Evolutionary conservation across 53 echinoderm and acorn worm species (phyloP), one percentile per base, ranked within the genome.

Genomic region (Actinopyga echinites): DNA sequence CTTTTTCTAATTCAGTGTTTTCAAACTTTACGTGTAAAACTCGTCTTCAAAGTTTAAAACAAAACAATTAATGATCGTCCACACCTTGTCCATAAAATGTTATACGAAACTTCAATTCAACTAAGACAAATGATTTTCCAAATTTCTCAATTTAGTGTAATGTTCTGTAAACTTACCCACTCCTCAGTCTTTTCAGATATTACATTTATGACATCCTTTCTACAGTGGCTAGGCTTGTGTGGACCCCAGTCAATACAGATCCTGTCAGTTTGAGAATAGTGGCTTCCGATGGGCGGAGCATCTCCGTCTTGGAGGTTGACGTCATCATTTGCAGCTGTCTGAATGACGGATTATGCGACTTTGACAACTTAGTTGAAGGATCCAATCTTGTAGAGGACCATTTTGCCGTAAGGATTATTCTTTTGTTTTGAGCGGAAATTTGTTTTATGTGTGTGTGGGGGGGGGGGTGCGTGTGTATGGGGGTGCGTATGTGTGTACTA

Each of bases 281-380:
- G 3, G 95, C 91, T 7, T 84, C 85, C 17, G 95, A 95, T 44
- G 89, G 91, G 55, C 61, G 79, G 57, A 59, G 89, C 4, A 86
- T 52, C 30, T 64, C 90, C 11, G 86, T 83, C 3, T 61, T 93
- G 22, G 80, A 88, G 40, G 88, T 93, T 2, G 86, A 62, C 23
- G 90, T 95, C 65, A 83, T 85, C 36, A 34, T 95, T 5, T 95
- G 95, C 64, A 86, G 90, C 62, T 95, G 95, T 69, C 80, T 90
- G 56, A 95, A 95, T 68, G 93, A 87, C n/a, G 95, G 95, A 19
- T 84, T 82, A 53, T 95, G 93, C 56, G 82, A 83, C 35, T 93
- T 86, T 57, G 85, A 93, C 44, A 88, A 87, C 56, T 86, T 84
- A 58, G 86, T 84, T 15, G 75, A 86, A 15, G 63, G 69, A 30